A percentile compares a stretch with the other conserved stretches of the same genome.
Conservation (phyloP, 2,113 vertebrate genomes). For the Odobenus rosmarus region DNA sequence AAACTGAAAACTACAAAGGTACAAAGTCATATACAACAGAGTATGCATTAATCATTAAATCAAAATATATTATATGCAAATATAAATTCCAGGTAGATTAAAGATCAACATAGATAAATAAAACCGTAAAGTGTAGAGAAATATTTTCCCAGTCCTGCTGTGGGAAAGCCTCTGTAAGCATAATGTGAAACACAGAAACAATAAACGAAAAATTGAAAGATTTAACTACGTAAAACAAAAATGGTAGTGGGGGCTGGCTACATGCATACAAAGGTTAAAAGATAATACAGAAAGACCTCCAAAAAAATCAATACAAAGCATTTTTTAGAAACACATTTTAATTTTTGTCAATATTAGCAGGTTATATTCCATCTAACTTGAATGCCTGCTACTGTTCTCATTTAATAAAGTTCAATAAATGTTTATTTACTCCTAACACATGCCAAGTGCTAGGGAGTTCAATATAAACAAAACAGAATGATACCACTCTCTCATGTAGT, state of each 20-base stretch:
- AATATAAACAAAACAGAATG: background rate
- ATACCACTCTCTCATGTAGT: background rate
- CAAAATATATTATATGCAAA: background rate
- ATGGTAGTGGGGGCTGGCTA: background rate
- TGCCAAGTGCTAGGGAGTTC: background rate
- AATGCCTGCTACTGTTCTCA: background rate
- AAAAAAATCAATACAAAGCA: background rate
- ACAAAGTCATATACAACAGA: background rate
- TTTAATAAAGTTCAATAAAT: background rate
- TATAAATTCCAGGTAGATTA: slow-evolving; percentile 2
- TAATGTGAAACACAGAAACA: background rate
- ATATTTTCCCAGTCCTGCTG: background rate
- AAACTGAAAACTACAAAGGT: background rate
- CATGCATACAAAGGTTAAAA: background rate
- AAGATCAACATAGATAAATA: background rate
- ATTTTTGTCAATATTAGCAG: background rate
- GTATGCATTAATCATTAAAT: background rate
- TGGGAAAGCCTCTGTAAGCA: background rate
- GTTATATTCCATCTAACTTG: background rate
- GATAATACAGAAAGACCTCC: background rate
- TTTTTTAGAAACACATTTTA: background rate
- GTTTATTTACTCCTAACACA: background rate
- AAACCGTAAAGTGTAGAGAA: background rate
- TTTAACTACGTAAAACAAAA: background rate
- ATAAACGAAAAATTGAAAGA: background rate